Conservation (phyloP, 2,113 vertebrate species). For the Labeo rohita region DNA sequence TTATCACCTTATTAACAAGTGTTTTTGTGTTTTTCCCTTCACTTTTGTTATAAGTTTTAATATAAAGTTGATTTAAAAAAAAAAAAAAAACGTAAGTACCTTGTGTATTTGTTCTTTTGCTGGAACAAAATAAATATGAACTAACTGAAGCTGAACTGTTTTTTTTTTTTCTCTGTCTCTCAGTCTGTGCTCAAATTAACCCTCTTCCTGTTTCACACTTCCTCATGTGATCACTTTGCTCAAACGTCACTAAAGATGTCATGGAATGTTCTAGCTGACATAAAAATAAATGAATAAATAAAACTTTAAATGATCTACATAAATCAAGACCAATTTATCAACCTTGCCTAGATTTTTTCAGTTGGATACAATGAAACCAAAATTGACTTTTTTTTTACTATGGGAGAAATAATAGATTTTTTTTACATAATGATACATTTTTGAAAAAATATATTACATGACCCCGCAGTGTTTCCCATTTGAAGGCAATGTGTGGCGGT, state of each 20-base stretch:
- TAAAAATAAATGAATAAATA: background rate
- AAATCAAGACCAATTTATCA: background rate
- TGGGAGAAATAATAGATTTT: background rate
- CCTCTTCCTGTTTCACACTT: conserved; percentile 16
- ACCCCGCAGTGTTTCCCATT: too few relatives aligned
- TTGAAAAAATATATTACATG: too few relatives aligned
- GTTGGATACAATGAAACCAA: background rate
- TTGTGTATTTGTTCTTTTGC: background rate
- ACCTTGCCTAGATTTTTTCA: background rate
- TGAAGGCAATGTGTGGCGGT: too few relatives aligned
- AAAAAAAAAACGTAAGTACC: too few relatives aligned
- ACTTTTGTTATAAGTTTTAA: background rate
- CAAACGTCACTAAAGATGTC: conserved; percentile 14
- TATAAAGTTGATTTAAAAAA: background rate
- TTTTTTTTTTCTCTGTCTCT: background rate
- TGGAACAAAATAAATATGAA: background rate
- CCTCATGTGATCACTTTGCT: background rate
- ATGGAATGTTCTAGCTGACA: background rate
- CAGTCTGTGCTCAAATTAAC: background rate
- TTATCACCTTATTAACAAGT: background rate
- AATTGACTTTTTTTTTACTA: background rate
- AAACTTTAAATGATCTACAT: background rate
- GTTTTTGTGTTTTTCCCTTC: background rate
- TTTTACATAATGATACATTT: background rate
- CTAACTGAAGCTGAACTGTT: background rate